Evolutionary conservation across 2,888 invertebrate species (phyloP).

Genomic region (Marasmarcha lunaedactyla): DNA sequence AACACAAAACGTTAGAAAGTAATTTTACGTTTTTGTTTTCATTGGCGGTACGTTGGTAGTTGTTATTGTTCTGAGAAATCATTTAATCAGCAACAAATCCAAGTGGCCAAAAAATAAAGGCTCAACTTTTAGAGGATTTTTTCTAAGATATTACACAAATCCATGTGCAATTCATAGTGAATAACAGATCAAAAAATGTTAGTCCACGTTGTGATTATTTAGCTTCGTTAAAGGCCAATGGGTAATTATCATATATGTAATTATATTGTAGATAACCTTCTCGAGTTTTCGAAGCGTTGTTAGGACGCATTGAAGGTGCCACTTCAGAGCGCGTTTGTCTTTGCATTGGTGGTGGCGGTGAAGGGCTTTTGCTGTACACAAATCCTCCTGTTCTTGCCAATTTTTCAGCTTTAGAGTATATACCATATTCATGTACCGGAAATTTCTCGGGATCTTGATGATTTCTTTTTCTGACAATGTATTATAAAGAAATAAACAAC

Average conservation of each 20-base stretch:
- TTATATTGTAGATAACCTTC: too few relatives aligned
- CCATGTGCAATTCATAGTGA: too few relatives aligned
- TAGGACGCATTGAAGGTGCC: constrained; percentile 22
- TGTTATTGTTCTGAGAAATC: constrained; percentile 21
- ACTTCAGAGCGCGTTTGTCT: constrained; percentile 26
- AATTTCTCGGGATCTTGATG: constrained; percentile 39
- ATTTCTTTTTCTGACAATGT: constrained; percentile 35
- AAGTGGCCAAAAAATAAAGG: too few relatives aligned
- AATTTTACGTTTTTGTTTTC: too few relatives aligned
- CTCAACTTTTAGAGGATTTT: too few relatives aligned
- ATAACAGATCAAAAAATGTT: too few relatives aligned
- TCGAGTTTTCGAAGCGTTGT: too few relatives aligned
- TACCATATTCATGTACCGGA: constrained; percentile 44
- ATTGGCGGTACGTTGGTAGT: constrained; percentile 37
- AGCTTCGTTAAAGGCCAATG: too few relatives aligned
- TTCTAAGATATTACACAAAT: too few relatives aligned
- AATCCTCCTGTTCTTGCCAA: constrained; percentile 20
- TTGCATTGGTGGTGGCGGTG: constrained; percentile 33
- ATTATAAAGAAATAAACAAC: constrained; percentile 6
- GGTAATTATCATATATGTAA: too few relatives aligned
- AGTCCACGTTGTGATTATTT: too few relatives aligned
- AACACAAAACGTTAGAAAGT: neutral
- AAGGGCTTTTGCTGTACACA: constrained; percentile 31
- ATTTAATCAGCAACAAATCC: too few relatives aligned
- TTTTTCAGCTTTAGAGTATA: constrained; percentile 48